These are phyloP conservation scores for Phoeniculus purpureus DNA, from an alignment of 2,797 vertebrate genomes.

Conservation along the genomic window DNA sequence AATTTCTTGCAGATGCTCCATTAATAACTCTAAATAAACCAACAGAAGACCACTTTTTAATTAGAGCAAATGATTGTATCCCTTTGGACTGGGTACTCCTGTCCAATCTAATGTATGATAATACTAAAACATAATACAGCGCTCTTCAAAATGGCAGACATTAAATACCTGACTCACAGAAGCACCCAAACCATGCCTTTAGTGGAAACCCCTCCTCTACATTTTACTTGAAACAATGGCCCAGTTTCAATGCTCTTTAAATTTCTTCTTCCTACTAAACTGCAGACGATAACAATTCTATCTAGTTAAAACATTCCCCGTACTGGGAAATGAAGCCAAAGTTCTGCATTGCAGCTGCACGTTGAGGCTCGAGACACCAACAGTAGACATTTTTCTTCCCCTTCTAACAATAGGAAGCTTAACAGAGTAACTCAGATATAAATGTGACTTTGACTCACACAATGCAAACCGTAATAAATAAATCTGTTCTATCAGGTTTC, in stretches of 20 bases:
- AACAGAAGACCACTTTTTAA: constrained; percentile 54
- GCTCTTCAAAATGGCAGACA: not conserved
- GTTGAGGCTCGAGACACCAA: not conserved
- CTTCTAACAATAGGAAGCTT: constrained; percentile 22
- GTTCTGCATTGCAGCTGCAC: constrained; percentile 61
- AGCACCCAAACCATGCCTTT: not conserved
- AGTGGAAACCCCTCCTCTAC: not conserved
- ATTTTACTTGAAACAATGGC: constrained; percentile 31
- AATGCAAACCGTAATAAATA: not conserved
- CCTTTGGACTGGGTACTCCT: constrained; percentile 25
- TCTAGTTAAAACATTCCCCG: constrained; percentile 47
- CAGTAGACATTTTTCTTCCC: not conserved
- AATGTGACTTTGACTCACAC: constrained; percentile 14
- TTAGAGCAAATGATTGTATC: constrained; percentile 22
- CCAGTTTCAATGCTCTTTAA: constrained; percentile 59
- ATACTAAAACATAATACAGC: not conserved
- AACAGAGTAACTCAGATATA: constrained; percentile 25
- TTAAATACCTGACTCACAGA: not conserved
- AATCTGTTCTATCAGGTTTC: not conserved
- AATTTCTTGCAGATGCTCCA: constrained; percentile 93
- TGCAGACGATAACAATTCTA: constrained; percentile 56
- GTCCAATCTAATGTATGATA: constrained; percentile 5
- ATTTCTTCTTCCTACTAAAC: constrained; percentile 54
- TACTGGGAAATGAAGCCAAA: constrained; percentile 54
- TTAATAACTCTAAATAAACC: constrained; percentile 84